Evolutionary conservation across 2,113 vertebrate genomes (phyloP).

Genomic region (Lophius piscatorius): DNA sequence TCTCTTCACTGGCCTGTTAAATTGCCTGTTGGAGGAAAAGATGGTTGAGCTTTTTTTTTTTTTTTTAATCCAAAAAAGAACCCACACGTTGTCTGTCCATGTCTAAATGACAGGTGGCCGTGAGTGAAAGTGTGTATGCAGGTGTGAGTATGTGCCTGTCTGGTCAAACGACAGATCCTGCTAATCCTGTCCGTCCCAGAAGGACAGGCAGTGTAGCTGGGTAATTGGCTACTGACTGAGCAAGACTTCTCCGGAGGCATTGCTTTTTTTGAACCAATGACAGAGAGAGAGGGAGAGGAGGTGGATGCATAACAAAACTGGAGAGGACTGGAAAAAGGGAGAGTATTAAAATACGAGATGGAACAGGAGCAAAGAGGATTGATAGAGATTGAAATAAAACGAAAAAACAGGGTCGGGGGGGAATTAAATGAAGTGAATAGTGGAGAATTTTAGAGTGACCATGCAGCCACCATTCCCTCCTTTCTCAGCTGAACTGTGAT

Average conservation of each 20-base stretch:
- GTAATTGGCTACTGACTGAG: slow-evolving; percentile 79
- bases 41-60: slow-evolving; percentile 20
- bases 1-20: slow-evolving; percentile 67
- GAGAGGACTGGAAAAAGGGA: slow-evolving; percentile 24
- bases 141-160: slow-evolving; percentile 33
- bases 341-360: slow-evolving; percentile 4
- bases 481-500: slow-evolving; percentile 73
- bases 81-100: slow-evolving; percentile 56
- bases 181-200: slow-evolving; percentile 70
- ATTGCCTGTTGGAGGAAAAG: slow-evolving; percentile 57
- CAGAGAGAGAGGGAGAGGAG: slow-evolving; percentile 28
- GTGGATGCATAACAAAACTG: slow-evolving; percentile 29
- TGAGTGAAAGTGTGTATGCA: slow-evolving; percentile 5
- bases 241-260: slow-evolving; percentile 65
- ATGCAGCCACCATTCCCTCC: slow-evolving; percentile 48
- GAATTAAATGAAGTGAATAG: slow-evolving; percentile 27
- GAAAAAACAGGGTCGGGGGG: not conserved
- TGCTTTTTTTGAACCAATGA: slow-evolving; percentile 73
- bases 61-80: slow-evolving; percentile 32
- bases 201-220: slow-evolving; percentile 70
- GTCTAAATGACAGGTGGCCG: slow-evolving; percentile 69
- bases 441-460: slow-evolving; percentile 59
- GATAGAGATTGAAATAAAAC: slow-evolving; percentile 17
- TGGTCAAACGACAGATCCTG: slow-evolving; percentile 62
- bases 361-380: not conserved